Percentiles rank a stretch among this genome's conserved stretches.
Evolutionary conservation across 2,888 invertebrate species (phyloP).

Genomic region (Baccha elongata): DNA sequence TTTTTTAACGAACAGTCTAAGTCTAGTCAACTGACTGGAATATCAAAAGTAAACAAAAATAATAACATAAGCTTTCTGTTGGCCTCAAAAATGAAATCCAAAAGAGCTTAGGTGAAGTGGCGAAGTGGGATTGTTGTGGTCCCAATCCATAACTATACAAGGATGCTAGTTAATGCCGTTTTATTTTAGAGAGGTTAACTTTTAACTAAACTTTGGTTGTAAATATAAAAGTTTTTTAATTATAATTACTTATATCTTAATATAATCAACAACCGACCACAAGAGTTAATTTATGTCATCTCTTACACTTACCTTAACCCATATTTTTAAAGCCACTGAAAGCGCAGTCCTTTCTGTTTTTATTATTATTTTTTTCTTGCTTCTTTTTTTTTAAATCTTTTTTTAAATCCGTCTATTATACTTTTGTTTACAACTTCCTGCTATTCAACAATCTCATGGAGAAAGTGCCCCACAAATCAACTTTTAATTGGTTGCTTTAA

Average conservation of each 20-base stretch:
- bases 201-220: too few species aligned
- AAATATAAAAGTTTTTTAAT: constrained; percentile 15
- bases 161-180: too few species aligned
- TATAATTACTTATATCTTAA: not conserved
- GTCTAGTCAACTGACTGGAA: too few species aligned
- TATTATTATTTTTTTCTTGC: not conserved
- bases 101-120: too few species aligned
- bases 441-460: constrained; percentile 38
- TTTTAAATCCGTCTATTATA: constrained; percentile 19
- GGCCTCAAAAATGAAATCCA: too few species aligned
- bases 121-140: too few species aligned
- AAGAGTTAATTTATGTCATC: constrained; percentile 32
- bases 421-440: constrained; percentile 7
- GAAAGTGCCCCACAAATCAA: constrained; percentile 67
- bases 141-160: too few species aligned
- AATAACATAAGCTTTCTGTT: too few species aligned
- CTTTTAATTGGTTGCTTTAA: constrained; percentile 70
- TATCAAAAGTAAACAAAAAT: too few species aligned
- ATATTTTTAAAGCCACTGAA: constrained; percentile 29
- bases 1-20: too few species aligned
- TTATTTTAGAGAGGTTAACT: too few species aligned
- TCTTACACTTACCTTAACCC: constrained; percentile 49
- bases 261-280: constrained; percentile 5
- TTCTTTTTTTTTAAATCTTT: not conserved
- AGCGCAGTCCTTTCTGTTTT: constrained; percentile 11